Conservation (phyloP, 1,140 invertebrate species). For the Apis laboriosa region DNA sequence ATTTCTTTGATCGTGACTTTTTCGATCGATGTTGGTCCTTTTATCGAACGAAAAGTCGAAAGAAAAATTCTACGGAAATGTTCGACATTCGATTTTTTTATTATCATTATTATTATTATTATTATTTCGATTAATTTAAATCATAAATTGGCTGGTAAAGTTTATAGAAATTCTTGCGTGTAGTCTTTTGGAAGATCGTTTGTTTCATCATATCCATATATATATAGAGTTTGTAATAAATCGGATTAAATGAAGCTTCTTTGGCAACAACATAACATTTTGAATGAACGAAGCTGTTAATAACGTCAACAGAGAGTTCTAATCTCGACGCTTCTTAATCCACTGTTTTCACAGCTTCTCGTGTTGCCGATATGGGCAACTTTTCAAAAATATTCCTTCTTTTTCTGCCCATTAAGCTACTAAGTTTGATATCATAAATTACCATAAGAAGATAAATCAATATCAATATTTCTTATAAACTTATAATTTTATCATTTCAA, state of each 20-base stretch:
- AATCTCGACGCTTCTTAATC: conserved; percentile 63
- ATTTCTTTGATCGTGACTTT: conserved; percentile 18
- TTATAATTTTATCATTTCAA: background rate
- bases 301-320: conserved; percentile 44
- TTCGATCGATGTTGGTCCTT: no score
- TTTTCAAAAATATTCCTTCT: background rate
- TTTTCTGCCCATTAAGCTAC: background rate
- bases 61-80: no score
- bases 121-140: background rate
- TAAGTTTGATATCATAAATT: background rate
- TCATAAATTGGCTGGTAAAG: no score
- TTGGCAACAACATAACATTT: conserved; percentile 3
- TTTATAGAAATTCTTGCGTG: background rate
- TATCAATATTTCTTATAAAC: background rate
- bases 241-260: conserved; percentile 10
- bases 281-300: background rate
- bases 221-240: background rate
- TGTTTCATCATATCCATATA: no score
- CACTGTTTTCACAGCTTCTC: conserved; percentile 32
- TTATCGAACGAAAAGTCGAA: background rate
- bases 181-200: background rate
- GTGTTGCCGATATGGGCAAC: background rate
- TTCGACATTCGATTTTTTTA: no score
- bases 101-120: no score
- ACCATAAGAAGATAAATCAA: no score